Evolutionary conservation across 2,113 vertebrate genomes (phyloP), one percentile per base, ranked within the genome.

Genomic region (Thamnaconus septentrionalis): DNA sequence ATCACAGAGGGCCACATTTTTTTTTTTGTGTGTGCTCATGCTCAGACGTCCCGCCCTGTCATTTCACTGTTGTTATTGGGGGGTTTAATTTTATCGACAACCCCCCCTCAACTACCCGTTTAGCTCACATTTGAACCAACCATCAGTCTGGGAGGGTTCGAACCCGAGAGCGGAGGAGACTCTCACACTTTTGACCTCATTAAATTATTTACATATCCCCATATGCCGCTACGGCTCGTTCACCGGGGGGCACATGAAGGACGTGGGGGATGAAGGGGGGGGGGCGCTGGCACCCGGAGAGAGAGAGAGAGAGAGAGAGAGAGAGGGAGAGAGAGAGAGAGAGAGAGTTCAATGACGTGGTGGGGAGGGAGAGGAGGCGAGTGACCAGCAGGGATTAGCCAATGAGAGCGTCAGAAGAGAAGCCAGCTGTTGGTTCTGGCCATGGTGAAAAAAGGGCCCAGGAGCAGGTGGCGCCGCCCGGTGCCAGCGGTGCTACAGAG

Each of bases 331-430:
- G 69, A 81, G 84, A 87, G 73, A 49, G 47, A 82, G 87, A 90
- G 86, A 91, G 80, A 84, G 89, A 89, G 86, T 89, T 91, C 88
- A 90, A 87, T 90, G 90, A 91, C 88, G 83, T 79, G 46, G 8
- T 78, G 69, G 80, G 84, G 87, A 83, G 80, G 46, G 8, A 79
- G 69, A 81, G 84, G 87, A 75, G 49, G 47, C 83, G 87, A 90
- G 86, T 91, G 91, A 91, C 92, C 92, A 91, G 85, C 83, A 82
- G 91, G 89, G 90, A 91, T 87, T 90, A 88, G 83, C 90, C 90
- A 90, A 92, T 88, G 87, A 80, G 85, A 87, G 80, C 71, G 83
- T 93, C 84, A 91, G 91, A 92, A 91, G 90, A 89, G 85, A 72
- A 64, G 91, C 91, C 91, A 93, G 91, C 87, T 92, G 91, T 91